Evolutionary conservation across 2,797 vertebrate species (phyloP).

Genomic region (Enteromius mattozi): DNA sequence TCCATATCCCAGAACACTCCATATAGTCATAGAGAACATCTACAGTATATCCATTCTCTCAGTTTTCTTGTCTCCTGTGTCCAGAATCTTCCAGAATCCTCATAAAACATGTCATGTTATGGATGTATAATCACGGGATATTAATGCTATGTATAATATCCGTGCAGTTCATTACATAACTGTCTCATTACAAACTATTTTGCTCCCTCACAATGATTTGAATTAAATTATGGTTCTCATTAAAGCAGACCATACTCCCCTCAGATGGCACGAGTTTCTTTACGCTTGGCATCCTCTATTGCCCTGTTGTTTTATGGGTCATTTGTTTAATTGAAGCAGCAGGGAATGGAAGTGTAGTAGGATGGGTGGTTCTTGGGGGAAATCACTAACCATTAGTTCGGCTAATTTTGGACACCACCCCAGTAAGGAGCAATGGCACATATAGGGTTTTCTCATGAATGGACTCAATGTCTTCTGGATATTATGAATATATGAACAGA

Average conservation of each 20-base stretch:
- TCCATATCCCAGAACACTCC: neutral
- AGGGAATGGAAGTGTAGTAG: constrained; percentile 32
- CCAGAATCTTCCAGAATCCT: neutral
- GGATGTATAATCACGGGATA: neutral
- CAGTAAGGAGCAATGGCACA: constrained; percentile 3
- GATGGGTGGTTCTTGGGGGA: constrained; percentile 36
- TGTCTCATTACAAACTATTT: constrained; percentile 38
- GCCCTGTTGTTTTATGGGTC: constrained; percentile 53
- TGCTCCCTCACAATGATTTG: constrained; percentile 6
- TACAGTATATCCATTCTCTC: neutral
- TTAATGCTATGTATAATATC: constrained; percentile 9
- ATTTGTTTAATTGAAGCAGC: constrained; percentile 50
- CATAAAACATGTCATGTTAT: neutral
- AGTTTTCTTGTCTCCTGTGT: neutral
- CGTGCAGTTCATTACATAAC: constrained; percentile 25
- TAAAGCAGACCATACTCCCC: constrained; percentile 8
- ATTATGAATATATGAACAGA: constrained; percentile 5
- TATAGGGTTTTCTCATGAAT: constrained; percentile 1
- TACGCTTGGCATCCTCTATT: constrained; percentile 30
- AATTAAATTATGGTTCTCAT: constrained; percentile 25
- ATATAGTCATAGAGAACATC: neutral
- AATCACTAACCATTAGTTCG: constrained; percentile 20
- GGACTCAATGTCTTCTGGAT: neutral
- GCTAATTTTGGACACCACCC: constrained; percentile 8
- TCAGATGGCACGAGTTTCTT: constrained; percentile 23